Conservation (phyloP, 1,140 invertebrate genomes). For the Drosophila seguyi region DNA sequence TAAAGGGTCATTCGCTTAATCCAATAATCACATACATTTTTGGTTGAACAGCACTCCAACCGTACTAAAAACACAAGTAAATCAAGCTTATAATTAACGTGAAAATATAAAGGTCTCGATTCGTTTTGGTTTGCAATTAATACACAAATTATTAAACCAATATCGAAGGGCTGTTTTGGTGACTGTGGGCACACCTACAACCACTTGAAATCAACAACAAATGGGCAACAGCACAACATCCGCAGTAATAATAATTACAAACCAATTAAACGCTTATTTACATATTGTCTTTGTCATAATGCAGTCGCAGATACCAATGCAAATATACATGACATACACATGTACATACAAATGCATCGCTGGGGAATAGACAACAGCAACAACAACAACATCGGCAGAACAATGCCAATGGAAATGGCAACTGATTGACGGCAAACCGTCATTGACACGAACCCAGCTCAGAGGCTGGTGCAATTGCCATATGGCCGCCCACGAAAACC, state of each 20-base stretch:
- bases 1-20: constrained; percentile 1
- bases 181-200: constrained; percentile 5
- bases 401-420: constrained; percentile 31
- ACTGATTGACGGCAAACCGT: constrained; percentile 72
- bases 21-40: not conserved
- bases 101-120: constrained; percentile 1
- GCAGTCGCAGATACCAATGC: constrained; percentile 23
- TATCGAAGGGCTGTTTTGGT: constrained; percentile 23
- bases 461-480: constrained; percentile 13
- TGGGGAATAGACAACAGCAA: constrained; percentile 23
- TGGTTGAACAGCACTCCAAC: not conserved
- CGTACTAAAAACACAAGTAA: constrained; percentile 2
- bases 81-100: constrained; percentile 3
- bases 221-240: constrained; percentile 21
- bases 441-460: constrained; percentile 42
- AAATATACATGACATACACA: not conserved
- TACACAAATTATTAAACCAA: constrained; percentile 65
- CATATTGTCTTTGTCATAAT: constrained; percentile 59
- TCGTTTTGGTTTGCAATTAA: constrained; percentile 38
- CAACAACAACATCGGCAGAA: constrained; percentile 1
- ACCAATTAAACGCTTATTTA: constrained; percentile 76
- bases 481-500: constrained; percentile 33
- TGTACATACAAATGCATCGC: constrained; percentile 10
- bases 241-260: constrained; percentile 74
- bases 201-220: constrained; percentile 29